These are phyloP conservation scores for Crotalus helleri DNA, from an alignment of 2,113 vertebrate species.

Conservation along the genomic window DNA sequence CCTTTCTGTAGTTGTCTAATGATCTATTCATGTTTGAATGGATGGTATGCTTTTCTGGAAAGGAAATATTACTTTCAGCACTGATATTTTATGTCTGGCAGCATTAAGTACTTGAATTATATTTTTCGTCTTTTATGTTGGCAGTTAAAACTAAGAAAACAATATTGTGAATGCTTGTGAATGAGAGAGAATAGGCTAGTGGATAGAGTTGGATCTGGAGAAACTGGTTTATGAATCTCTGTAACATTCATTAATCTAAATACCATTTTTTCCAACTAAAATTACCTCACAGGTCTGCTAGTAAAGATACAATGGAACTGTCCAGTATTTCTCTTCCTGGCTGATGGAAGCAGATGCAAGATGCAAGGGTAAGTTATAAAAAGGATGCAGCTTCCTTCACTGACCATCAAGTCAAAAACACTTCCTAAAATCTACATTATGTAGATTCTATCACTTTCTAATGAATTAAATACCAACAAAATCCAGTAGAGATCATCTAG, in stretches of 20 bases:
- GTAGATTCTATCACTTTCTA: background rate
- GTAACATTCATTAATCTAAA: background rate
- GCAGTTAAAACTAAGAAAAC: background rate
- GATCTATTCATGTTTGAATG: background rate
- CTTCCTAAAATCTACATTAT: background rate
- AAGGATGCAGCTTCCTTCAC: background rate
- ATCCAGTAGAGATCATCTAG: background rate
- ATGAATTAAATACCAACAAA: background rate
- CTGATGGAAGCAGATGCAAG: too few species aligned
- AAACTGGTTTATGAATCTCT: background rate
- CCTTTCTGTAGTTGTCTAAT: background rate
- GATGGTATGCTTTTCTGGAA: background rate
- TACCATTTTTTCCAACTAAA: background rate
- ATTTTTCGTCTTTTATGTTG: constrained; percentile 4
- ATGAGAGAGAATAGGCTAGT: background rate
- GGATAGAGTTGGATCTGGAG: background rate
- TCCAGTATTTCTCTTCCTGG: background rate
- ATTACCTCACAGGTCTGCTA: background rate
- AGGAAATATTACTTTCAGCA: background rate
- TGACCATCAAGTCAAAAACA: background rate
- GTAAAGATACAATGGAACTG: background rate
- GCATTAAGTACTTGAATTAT: background rate
- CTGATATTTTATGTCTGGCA: background rate
- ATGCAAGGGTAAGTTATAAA: background rate
- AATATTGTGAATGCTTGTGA: background rate